phyloP scores from a whole-genome alignment of 2,113 vertebrate genomes.

The Ifrita kowaldi region DNA sequence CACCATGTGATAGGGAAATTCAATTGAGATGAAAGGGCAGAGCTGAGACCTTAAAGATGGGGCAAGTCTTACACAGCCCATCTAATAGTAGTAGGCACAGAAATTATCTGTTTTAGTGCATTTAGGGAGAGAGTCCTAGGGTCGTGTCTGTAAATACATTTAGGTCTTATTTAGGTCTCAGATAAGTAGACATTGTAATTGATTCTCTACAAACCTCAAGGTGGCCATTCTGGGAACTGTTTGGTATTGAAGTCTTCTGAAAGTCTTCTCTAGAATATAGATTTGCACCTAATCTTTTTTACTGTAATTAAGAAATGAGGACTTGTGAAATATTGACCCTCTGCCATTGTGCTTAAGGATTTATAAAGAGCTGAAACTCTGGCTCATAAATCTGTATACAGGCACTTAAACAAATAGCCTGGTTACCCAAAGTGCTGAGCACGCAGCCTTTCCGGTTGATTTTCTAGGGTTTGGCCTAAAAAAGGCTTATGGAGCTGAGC shows the following conservation, averaged over 20 bases:
- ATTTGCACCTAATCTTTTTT: not conserved
- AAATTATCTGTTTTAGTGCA: not conserved
- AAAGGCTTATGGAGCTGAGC: not conserved
- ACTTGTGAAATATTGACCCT: not conserved
- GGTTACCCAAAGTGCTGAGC: slow-evolving; percentile 36
- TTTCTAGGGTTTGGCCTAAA: slow-evolving; percentile 37
- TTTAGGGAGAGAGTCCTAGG: not conserved
- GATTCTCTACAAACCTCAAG: not conserved
- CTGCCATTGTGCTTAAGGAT: not conserved
- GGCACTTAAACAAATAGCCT: slow-evolving; percentile 43
- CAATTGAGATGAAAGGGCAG: not conserved
- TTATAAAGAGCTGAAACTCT: slow-evolving; percentile 29
- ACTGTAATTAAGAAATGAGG: not conserved
- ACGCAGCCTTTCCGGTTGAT: not conserved
- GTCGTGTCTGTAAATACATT: not conserved
- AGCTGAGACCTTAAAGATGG: not conserved
- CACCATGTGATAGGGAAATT: accelerated
- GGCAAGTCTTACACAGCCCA: not conserved
- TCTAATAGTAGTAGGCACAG: not conserved
- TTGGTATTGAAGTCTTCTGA: not conserved
- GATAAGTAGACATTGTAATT: not conserved
- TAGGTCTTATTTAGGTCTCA: not conserved
- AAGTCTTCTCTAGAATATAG: not conserved
- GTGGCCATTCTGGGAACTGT: not conserved
- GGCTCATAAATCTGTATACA: slow-evolving; percentile 32